Evolutionary conservation across 2,888 invertebrate species (phyloP).

Genomic region (Hirtodrosophila duncani): DNA sequence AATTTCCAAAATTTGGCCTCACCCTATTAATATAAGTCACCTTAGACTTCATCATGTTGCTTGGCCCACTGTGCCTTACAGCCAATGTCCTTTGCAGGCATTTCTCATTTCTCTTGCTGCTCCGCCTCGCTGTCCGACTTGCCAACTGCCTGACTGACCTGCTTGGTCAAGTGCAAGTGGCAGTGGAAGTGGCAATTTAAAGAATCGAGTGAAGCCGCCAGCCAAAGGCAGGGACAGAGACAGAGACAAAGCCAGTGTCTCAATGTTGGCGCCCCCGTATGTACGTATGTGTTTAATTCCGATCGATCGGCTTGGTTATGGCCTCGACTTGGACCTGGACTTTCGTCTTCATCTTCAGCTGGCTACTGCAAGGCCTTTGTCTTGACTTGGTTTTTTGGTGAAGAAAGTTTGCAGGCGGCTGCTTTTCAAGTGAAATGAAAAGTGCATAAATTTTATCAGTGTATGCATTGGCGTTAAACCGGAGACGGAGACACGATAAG

Average conservation of each 20-base stretch:
- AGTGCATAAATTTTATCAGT: slow-evolving; percentile 65
- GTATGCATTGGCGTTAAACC: slow-evolving; percentile 17
- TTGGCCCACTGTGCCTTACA: slow-evolving; percentile 48
- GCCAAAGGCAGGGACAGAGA: too few species aligned
- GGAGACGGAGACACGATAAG: slow-evolving; percentile 46
- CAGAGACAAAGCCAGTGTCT: slow-evolving; percentile 44
- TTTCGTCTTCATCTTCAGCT: slow-evolving; percentile 8
- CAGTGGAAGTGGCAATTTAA: slow-evolving; percentile 70
- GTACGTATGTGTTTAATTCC: slow-evolving; percentile 41
- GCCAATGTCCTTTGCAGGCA: too few species aligned
- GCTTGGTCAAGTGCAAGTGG: slow-evolving; percentile 69
- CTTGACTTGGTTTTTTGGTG: slow-evolving; percentile 13
- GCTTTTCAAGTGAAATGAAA: slow-evolving; percentile 64
- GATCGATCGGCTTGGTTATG: slow-evolving; percentile 20
- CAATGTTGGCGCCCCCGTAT: slow-evolving; percentile 62
- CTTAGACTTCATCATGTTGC: neutral
- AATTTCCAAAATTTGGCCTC: too few species aligned
- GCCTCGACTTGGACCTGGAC: slow-evolving; percentile 1
- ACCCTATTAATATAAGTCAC: too few species aligned
- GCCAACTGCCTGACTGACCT: slow-evolving; percentile 12
- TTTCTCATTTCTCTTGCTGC: slow-evolving; percentile 14
- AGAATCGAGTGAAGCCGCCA: slow-evolving; percentile 58
- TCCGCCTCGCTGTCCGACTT: slow-evolving; percentile 6
- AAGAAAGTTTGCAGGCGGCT: slow-evolving; percentile 50
- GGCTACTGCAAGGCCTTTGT: neutral